Base-by-base conservation (phyloP, 2,797 vertebrate genomes). In the Chaunax sp. region DNA sequence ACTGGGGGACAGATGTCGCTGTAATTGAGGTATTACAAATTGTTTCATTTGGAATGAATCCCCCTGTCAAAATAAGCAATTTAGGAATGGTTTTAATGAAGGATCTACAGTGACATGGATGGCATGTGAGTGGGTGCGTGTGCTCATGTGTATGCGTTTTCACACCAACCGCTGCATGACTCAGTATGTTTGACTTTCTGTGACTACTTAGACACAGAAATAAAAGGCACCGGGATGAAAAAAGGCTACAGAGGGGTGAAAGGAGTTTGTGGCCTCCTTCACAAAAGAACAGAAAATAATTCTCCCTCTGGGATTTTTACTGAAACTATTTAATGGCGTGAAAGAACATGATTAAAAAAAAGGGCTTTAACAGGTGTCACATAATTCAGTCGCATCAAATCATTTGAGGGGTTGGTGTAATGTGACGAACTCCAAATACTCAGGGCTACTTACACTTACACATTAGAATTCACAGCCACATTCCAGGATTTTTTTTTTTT, bases 21-120 rank as follows among this genome's bases (percentile, higher is more conserved):
- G 64, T 84, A 86, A 85, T 81, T 83, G 77, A 86, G 73, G 67
- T 82, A 75, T 83, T 81, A 86, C 70, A 75, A 81, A 85, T 85
- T 62, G 58, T 74, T 71, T 79, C 13, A 71, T 85, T 82, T 72
- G 20, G 38, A 82, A 69, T 69, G 3, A 78, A 74, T 78, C 63
- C 66, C 77, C 49, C 0, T 26, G 66, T 75, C 71, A 81, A 83
- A 84, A 69, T 13, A 60, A 23, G 38, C 45, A 73, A 69, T 80
- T 81, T 64, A 69, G 44, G 41, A 62, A 41, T 50, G 19, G 25
- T 40, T 54, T 73, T 60, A 69, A 66, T 72, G 23, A 69, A 70
- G 53, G 67, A 53, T 60, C 5, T 56, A 11, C 43, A 45, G 13
- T 15, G 26, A 57, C 64, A 66, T 3, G 33, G 19, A 15, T 0